Conservation (phyloP, 2,888 invertebrate genomes). For the Spatulosminthurus flaviceps region DNA sequence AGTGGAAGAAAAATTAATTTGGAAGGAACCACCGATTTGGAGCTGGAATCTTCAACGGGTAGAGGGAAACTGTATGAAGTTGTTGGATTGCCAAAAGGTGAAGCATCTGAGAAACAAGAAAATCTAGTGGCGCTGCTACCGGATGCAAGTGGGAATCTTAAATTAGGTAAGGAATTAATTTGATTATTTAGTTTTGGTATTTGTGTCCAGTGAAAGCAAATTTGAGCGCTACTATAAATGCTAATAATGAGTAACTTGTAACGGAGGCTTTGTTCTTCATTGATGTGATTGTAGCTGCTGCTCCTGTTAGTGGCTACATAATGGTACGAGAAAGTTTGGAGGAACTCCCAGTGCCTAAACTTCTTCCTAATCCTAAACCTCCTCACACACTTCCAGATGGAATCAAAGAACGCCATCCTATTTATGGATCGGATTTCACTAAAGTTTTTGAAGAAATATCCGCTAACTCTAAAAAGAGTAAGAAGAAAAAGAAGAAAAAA, state of each 20-base stretch:
- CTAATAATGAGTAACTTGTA: no score
- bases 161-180: constrained; percentile 49
- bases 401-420: constrained; percentile 46
- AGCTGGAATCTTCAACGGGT: not conserved
- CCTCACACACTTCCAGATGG: constrained; percentile 40
- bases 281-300: constrained; percentile 27
- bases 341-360: constrained; percentile 15
- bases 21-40: not conserved
- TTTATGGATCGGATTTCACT: constrained; percentile 44
- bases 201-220: no score
- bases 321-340: constrained; percentile 30
- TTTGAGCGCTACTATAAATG: no score
- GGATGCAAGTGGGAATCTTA: constrained; percentile 25
- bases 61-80: constrained; percentile 31
- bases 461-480: not conserved
- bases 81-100: not conserved
- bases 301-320: constrained; percentile 41
- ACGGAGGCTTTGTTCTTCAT: not conserved
- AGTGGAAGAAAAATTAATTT: constrained; percentile 39
- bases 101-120: not conserved
- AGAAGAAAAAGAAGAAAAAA: not conserved
- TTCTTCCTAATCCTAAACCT: not conserved
- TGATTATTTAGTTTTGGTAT: no score
- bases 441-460: not conserved
- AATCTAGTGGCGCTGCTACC: constrained; percentile 32